Percentiles rank a stretch among this genome's conserved stretches.
Conservation (phyloP, 2,113 vertebrate genomes). For the Pseudopodoces humilis region DNA sequence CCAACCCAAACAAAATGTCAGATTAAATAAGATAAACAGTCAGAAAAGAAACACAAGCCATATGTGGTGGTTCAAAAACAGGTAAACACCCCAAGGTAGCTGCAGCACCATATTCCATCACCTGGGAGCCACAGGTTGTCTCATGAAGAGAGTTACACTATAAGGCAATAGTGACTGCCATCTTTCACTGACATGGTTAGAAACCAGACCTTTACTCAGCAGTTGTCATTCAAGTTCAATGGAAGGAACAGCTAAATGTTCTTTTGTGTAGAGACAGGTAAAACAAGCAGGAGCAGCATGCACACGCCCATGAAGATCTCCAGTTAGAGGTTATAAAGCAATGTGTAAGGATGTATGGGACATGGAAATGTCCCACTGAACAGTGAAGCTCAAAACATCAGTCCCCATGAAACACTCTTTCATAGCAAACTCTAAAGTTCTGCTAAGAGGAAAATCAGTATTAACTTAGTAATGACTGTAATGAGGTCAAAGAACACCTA, state of each 20-base stretch:
- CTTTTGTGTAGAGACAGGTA: background rate
- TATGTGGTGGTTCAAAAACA: background rate
- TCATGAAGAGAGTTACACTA: background rate
- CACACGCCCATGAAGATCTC: background rate
- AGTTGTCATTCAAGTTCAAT: background rate
- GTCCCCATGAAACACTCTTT: background rate
- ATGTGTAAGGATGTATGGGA: background rate
- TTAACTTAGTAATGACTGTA: background rate
- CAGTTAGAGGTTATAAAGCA: background rate
- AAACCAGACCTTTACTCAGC: background rate
- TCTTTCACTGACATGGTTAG: background rate
- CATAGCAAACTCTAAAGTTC: background rate
- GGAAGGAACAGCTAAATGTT: background rate
- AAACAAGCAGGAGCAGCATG: background rate
- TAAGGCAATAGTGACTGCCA: background rate
- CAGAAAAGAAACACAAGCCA: background rate
- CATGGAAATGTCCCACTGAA: background rate
- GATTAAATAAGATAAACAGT: background rate
- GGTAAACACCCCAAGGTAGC: background rate
- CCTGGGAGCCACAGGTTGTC: background rate
- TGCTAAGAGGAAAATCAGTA: background rate
- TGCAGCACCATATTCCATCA: background rate
- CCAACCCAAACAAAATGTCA: background rate
- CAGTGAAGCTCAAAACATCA: background rate
- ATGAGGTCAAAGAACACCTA: background rate